Evolutionary conservation across 2,113 vertebrate genomes (phyloP).

Genomic region (Pundamilia nyererei): DNA sequence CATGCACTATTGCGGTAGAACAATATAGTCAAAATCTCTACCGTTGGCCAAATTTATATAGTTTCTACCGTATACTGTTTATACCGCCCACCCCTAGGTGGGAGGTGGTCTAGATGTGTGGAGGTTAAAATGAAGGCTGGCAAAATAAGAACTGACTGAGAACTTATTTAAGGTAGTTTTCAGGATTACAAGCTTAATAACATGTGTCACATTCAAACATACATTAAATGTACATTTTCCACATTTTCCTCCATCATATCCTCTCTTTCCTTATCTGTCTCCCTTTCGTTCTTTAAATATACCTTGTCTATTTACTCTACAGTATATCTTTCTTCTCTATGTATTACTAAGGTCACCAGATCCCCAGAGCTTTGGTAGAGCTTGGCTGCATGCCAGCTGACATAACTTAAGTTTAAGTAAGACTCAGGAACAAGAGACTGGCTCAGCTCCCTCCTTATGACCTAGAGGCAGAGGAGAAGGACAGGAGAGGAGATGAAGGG

Average conservation of each 20-base stretch:
- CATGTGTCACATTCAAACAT: neutral
- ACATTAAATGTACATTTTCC: neutral
- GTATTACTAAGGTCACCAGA: constrained; percentile 24
- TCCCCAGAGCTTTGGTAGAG: constrained; percentile 33
- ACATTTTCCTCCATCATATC: neutral
- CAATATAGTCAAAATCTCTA: neutral
- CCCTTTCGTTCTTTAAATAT: neutral
- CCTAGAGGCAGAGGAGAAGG: neutral
- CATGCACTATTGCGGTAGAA: neutral
- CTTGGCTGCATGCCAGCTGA: constrained; percentile 21
- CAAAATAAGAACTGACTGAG: neutral
- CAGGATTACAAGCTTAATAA: neutral
- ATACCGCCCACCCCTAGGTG: neutral
- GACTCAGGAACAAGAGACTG: constrained; percentile 26
- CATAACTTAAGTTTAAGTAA: constrained; percentile 54
- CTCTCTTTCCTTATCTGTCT: neutral
- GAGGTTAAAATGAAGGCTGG: neutral
- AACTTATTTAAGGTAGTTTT: neutral
- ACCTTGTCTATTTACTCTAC: neutral
- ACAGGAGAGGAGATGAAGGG: neutral
- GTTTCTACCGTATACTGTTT: neutral
- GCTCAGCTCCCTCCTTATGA: constrained; percentile 5
- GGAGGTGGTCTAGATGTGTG: neutral
- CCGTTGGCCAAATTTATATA: neutral
- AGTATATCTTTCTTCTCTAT: constrained; percentile 1